Evolutionary conservation across 1,140 invertebrate species (phyloP), one percentile per base, ranked within the genome.

Genomic region (Drosophila albomicans): DNA sequence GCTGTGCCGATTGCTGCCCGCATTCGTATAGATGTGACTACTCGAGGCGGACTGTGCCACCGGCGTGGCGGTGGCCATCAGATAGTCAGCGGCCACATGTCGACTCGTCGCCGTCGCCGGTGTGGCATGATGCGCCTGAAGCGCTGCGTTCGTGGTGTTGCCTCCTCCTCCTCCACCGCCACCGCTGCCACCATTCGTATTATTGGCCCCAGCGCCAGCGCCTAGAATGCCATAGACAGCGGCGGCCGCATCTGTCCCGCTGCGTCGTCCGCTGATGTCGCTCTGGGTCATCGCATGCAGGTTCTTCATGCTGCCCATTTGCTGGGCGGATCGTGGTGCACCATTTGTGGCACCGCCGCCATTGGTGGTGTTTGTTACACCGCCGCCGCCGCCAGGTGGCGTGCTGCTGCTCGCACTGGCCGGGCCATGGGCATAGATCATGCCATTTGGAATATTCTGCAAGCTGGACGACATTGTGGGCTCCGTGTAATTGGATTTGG

Each of bases 361-460:
- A 51, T 76, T 82, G n/a, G 58, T 78, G 51, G 61, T 10, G 49
- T 67, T 25, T n/a, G 62, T 65, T 3, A 28, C 4, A 16, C 63
- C 54, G 11, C 52, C 13, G 45, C 70, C 56, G 13, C 67, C 78
- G 7, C 74, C 75, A 5, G 75, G 59, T 20, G 74, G 68, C 8
- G 76, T 73, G 8, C 68, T 63, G 15, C 65, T 76, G 57, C 72
- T 77, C 6, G 64, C 74, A 56, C 79, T 81, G 16, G 81, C 51
- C 28, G 77, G 66, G 0, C 64, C 74, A 62, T 77, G 75, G n/a
- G 70, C 75, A 71, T 91, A 92, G 30, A 87, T 91, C 59, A 91
- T 75, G 48, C 91, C 90, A 82, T 92, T 93, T 59, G 92, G 90
- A 82, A 93, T 93, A 84, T 89, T 93, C 61, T 93, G 92, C 59